phyloP scores from a whole-genome alignment of 2,888 invertebrate genomes.

The Bibio marci region DNA sequence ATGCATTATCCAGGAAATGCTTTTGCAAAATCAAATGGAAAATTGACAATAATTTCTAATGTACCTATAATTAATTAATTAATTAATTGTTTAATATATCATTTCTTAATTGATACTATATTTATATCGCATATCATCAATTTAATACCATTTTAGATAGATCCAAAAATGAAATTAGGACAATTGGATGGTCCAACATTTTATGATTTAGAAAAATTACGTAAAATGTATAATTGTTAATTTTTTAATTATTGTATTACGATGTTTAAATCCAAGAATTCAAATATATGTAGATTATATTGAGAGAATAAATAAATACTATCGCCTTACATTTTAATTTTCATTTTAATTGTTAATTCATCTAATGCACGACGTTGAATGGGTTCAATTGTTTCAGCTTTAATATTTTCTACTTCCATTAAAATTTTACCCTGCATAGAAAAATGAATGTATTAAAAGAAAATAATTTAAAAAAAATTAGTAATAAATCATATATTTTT shows the following conservation, averaged over 20 bases:
- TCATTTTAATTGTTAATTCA: conserved; percentile 10
- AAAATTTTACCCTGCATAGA: conserved; percentile 1
- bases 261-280: too few relatives aligned
- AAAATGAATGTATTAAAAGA: neutral
- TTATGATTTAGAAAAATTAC: conserved; percentile 21
- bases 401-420: conserved; percentile 2
- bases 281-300: too few relatives aligned
- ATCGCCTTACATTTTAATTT: conserved; percentile 8
- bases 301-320: too few relatives aligned
- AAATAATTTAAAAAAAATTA: neutral
- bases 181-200: conserved; percentile 19
- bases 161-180: conserved; percentile 18
- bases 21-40: conserved; percentile 9
- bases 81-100: too few relatives aligned
- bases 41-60: conserved; percentile 11
- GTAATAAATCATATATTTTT: neutral
- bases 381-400: neutral
- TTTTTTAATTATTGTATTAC: too few relatives aligned
- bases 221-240: conserved; percentile 22
- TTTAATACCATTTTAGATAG: neutral
- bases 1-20: conserved; percentile 13
- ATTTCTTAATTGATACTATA: too few relatives aligned
- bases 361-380: conserved; percentile 6
- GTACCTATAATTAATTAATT: neutral
- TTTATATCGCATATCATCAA: neutral